Evolutionary conservation across 1,140 invertebrate genomes (phyloP), one percentile per base, ranked within the genome.

Genomic region (Musca vetustissima): DNA sequence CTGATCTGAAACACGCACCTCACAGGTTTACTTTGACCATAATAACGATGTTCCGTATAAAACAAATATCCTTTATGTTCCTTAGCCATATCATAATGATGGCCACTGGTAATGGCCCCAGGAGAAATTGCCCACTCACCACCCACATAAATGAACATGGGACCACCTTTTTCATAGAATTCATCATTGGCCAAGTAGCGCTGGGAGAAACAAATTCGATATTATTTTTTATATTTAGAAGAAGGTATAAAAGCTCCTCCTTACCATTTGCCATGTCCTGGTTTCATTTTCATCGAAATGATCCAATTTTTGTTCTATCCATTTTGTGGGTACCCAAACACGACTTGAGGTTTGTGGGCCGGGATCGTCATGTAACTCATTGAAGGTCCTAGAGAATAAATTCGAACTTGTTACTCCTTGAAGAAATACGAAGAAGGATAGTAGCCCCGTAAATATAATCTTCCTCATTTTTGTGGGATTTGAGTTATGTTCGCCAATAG

Each of bases 31-130:
- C 91, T 93, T 75, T 91, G 81, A 25, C 93, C 93, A 80, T 94
- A 95, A 80, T 87, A 95, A 69, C 93, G 87, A 82, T 95, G 93
- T 77, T 95, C 93, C 8, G 92, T 87, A 48, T 89, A 88, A 75
- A 86, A 88, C 72, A 89, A 76, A 0, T 84, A 84, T 9, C 89
- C 92, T n/a, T 85, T 84, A 71, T 88, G 82, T 22, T 84, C 73
- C 65, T 85, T 84, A 19, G 87, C 89, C 66, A 89, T 75, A 36
- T 88, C 85, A 70, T 85, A 84, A 48, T 88, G 85, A 64, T 87
- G 77, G 2, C 88, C 88, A 2, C 67, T 71, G 22, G 75, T 72
- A 32, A 87, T 73, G 68, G 77, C 84, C 1, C 83, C 83, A 0
- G 78, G 47, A 0, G 75, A 75, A 70, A 89, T 89, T 8, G 68